Conservation (phyloP, 2,113 vertebrate genomes). For the Caranx melampygus region DNA sequence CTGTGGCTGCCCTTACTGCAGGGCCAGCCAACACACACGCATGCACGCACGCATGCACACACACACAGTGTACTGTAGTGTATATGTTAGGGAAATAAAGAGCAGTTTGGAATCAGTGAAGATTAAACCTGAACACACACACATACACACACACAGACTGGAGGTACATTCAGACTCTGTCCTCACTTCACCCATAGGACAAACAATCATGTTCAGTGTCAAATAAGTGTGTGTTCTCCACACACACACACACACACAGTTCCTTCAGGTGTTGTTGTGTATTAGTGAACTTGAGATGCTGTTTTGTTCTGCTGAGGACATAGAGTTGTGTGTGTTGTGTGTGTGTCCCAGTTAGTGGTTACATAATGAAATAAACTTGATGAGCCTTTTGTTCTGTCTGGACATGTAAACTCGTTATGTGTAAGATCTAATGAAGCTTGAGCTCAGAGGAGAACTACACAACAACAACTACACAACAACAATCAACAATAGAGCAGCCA, state of each 20-base stretch:
- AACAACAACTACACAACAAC: background rate
- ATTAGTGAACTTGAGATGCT: background rate
- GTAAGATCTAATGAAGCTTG: background rate
- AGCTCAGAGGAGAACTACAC: background rate
- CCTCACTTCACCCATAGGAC: conserved; percentile 11
- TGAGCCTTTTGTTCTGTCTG: background rate
- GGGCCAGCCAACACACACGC: conserved; percentile 19
- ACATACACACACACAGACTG: background rate
- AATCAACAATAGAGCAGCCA: background rate
- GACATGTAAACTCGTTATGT: conserved; percentile 1
- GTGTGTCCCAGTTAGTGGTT: background rate
- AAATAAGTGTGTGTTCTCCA: background rate
- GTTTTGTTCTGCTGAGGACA: conserved; percentile 3
- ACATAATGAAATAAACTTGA: conserved; percentile 4
- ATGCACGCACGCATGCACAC: background rate
- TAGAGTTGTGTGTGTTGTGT: background rate
- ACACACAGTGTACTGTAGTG: too few relatives aligned
- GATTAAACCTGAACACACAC: conserved; percentile 32
- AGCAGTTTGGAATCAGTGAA: conserved; percentile 38
- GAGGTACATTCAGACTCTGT: background rate
- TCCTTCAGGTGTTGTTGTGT: background rate
- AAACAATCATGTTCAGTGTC: conserved; percentile 1
- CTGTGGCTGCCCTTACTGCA: conserved; percentile 37
- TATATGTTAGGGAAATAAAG: too few relatives aligned
- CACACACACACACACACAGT: background rate